Percentiles rank a stretch among this genome's conserved stretches.
phyloP scores from a whole-genome alignment of 2,797 vertebrate genomes.

The Cuculus canorus region DNA sequence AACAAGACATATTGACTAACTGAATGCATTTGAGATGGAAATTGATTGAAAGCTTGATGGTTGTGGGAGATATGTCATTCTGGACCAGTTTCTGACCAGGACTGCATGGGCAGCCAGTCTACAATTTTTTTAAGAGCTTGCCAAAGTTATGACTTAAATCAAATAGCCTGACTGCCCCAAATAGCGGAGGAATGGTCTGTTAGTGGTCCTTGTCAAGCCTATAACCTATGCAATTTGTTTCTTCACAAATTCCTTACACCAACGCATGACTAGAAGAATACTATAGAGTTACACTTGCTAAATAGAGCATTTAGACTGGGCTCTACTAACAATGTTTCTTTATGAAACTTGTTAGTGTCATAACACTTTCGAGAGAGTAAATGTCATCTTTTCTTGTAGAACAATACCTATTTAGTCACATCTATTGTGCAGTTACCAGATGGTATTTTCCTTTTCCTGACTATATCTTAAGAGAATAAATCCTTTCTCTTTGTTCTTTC shows the following conservation, averaged over 20 bases:
- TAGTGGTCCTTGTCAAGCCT: background rate
- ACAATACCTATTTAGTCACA: constrained; percentile 48
- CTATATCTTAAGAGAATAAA: constrained; percentile 49
- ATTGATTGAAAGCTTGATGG: background rate
- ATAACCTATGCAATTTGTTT: background rate
- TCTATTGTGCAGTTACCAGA: background rate
- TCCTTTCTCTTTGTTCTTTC: constrained; percentile 46
- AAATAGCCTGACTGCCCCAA: background rate
- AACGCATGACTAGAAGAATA: background rate
- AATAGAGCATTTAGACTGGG: background rate
- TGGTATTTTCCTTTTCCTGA: constrained; percentile 34
- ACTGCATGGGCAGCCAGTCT: background rate
- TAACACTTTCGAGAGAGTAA: constrained; percentile 16
- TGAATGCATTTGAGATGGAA: background rate
- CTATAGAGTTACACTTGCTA: background rate
- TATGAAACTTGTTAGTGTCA: background rate
- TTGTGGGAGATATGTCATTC: background rate
- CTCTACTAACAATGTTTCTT: background rate
- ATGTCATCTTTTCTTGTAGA: background rate
- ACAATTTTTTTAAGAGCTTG: background rate
- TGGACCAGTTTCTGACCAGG: background rate
- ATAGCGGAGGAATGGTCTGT: background rate
- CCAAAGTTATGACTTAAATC: background rate
- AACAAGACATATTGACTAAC: background rate
- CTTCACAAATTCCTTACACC: background rate